Evolutionary conservation across 2,888 invertebrate genomes (phyloP).

Genomic region (Ophion costatus): DNA sequence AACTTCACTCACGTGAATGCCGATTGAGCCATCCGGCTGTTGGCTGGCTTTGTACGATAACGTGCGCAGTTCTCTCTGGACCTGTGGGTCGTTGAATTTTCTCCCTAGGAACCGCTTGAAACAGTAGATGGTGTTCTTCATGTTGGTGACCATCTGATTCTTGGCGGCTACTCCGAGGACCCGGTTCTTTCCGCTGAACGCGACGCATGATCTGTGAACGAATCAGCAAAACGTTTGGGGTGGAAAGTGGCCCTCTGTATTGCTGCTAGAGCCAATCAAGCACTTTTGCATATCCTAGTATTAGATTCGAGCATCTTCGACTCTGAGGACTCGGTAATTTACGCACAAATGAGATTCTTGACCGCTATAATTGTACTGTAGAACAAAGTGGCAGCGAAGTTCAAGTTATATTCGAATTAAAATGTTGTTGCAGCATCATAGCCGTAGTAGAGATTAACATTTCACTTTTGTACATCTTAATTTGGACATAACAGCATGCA

Average conservation of each 20-base stretch:
- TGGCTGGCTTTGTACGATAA: slow-evolving; percentile 92
- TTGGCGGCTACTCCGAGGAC: slow-evolving; percentile 98
- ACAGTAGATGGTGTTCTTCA: slow-evolving; percentile 97
- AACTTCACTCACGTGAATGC: slow-evolving; percentile 89
- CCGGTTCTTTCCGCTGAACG: slow-evolving; percentile 96
- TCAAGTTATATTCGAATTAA: not conserved
- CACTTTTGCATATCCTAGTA: not conserved
- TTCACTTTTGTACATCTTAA: no score
- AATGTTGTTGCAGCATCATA: no score
- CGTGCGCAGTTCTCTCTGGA: slow-evolving; percentile 92
- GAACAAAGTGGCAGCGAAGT: not conserved
- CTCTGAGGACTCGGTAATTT: no score
- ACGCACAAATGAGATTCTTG: no score
- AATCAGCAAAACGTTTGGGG: not conserved
- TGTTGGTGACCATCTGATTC: slow-evolving; percentile 98
- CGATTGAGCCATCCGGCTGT: slow-evolving; percentile 91
- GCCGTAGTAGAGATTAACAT: no score
- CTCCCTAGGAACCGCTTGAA: slow-evolving; percentile 97
- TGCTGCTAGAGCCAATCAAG: not conserved
- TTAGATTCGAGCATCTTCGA: no score
- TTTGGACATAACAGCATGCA: no score
- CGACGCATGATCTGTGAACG: slow-evolving; percentile 95
- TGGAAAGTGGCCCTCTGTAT: not conserved
- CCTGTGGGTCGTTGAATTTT: slow-evolving; percentile 94
- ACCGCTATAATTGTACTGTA: not conserved